Conservation (phyloP, 2,888 invertebrate species). For the Carabus problematicus region DNA sequence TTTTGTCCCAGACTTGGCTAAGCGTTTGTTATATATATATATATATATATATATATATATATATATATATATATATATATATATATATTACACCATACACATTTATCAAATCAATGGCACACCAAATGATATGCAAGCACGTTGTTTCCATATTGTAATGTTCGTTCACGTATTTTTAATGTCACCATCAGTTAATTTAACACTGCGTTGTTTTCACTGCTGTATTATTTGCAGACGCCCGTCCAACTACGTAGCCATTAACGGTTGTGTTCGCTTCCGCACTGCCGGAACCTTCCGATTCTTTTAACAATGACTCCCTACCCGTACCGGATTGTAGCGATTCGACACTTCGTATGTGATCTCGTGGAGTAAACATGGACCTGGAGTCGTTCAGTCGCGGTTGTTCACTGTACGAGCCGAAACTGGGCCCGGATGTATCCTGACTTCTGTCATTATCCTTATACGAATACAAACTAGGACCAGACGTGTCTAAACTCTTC, state of each 20-base stretch:
- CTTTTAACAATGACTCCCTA: conserved; percentile 28
- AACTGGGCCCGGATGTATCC: conserved; percentile 36
- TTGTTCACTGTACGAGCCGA: conserved; percentile 33
- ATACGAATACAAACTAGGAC: conserved; percentile 48
- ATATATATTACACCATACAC: not conserved
- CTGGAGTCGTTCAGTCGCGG: conserved; percentile 10
- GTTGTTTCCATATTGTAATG: conserved; percentile 5
- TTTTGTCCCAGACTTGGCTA: too few species aligned
- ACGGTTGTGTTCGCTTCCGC: conserved; percentile 56
- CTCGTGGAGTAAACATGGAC: conserved; percentile 12
- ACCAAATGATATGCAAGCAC: conserved; percentile 38
- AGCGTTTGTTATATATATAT: not conserved
- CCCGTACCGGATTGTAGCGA: conserved; percentile 27
- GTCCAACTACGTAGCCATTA: conserved; percentile 57
- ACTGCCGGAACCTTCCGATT: conserved; percentile 48
- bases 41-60: conserved; percentile 13
- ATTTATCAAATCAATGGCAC: conserved; percentile 25
- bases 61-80: conserved; percentile 12
- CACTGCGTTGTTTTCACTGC: conserved; percentile 45
- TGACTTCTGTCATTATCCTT: conserved; percentile 35
- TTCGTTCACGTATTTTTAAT: conserved; percentile 6
- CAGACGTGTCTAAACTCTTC: conserved; percentile 43
- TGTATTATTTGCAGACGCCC: conserved; percentile 55
- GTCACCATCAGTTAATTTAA: conserved; percentile 13
- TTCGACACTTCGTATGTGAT: conserved; percentile 20